phyloP scores from a whole-genome alignment of 2,888 invertebrate species.

The Protodeltote pygarga region DNA sequence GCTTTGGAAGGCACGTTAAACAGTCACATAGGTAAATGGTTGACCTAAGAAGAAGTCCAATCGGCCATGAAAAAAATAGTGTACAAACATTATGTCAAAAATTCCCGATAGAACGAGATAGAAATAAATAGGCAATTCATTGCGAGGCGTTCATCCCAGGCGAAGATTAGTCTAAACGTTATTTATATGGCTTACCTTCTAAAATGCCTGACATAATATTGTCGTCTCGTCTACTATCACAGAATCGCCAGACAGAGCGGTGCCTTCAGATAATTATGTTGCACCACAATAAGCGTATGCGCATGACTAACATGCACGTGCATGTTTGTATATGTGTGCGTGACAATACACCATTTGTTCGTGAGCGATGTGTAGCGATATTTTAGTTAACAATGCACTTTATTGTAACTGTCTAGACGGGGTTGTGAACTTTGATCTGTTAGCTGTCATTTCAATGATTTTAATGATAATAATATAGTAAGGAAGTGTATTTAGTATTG shows the following conservation, averaged over 20 bases:
- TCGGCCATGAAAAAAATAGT: too few species aligned
- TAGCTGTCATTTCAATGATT: neutral
- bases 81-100: too few species aligned
- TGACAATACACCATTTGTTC: neutral
- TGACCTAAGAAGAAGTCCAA: too few species aligned
- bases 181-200: too few species aligned
- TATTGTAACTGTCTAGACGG: constrained; percentile 5
- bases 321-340: constrained; percentile 9
- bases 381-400: constrained; percentile 13
- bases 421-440: neutral
- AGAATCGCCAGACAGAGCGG: constrained; percentile 2
- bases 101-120: too few species aligned
- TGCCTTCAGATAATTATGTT: constrained; percentile 1
- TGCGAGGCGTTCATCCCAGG: too few species aligned
- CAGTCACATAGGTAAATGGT: too few species aligned
- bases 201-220: too few species aligned
- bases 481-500: constrained; percentile 5
- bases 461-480: neutral
- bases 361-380: constrained; percentile 1
- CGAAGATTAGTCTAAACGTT: too few species aligned
- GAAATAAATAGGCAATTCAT: too few species aligned
- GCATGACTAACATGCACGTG: constrained; percentile 10
- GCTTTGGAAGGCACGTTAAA: too few species aligned
- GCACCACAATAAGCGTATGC: neutral
- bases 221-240: too few species aligned